A percentile compares a stretch with the other conserved stretches of the same genome.
Evolutionary conservation across 2,113 vertebrate genomes (phyloP).

Genomic region (Chaenocephalus aceratus): DNA sequence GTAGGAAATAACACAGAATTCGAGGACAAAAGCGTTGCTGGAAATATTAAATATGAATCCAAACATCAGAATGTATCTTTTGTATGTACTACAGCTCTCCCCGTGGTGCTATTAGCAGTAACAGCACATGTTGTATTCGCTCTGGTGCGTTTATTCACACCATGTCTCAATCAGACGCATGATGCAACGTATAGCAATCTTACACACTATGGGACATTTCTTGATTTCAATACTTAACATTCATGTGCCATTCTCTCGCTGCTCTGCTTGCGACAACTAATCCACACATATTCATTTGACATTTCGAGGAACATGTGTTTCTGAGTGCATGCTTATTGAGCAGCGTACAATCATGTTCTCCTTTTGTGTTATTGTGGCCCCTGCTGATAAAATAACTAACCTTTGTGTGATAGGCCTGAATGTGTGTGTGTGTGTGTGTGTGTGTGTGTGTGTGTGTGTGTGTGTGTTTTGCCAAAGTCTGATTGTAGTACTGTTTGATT

Average conservation of each 20-base stretch:
- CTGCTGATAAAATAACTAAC: conserved; percentile 40
- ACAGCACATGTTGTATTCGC: conserved; percentile 38
- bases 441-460: not conserved
- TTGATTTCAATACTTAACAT: conserved; percentile 5
- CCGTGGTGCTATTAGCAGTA: conserved; percentile 45
- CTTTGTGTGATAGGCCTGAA: not conserved
- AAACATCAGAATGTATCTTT: not conserved
- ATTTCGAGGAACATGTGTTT: conserved; percentile 45
- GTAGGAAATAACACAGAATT: not conserved
- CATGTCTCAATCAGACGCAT: conserved; percentile 32
- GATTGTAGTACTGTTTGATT: conserved; percentile 50
- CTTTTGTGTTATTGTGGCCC: conserved; percentile 18
- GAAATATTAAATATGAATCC: conserved; percentile 45
- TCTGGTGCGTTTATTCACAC: conserved; percentile 44
- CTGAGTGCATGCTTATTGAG: conserved; percentile 25
- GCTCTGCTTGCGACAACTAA: conserved; percentile 6
- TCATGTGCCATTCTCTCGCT: not conserved
- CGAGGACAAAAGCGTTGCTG: conserved; percentile 29
- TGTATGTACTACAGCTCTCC: conserved; percentile 4
- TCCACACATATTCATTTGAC: conserved; percentile 40
- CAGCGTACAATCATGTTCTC: conserved; percentile 38
- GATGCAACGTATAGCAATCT: conserved; percentile 45
- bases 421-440: too few species aligned
- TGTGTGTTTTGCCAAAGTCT: conserved; percentile 31
- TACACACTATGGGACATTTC: not conserved